These are phyloP conservation scores for Gobiocypris rarus DNA, from an alignment of 2,113 vertebrate genomes.

Conservation along the genomic window DNA sequence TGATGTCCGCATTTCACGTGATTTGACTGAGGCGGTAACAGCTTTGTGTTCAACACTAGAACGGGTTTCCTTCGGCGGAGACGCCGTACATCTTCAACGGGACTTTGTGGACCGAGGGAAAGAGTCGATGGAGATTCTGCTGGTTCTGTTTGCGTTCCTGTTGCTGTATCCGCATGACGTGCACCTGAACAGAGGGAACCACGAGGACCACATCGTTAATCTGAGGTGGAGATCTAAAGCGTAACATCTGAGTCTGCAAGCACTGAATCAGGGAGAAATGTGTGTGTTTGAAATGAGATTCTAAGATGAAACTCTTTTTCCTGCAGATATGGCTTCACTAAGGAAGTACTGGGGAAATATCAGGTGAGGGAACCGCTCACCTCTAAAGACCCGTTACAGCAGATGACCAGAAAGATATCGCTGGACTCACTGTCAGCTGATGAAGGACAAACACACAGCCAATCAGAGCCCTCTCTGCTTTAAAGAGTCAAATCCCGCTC, in stretches of 20 bases:
- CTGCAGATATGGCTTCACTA: conserved; percentile 89
- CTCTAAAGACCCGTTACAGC: background rate
- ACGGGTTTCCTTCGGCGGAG: conserved; percentile 89
- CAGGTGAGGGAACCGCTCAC: conserved; percentile 71
- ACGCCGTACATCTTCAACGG: conserved; percentile 91
- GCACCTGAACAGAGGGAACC: conserved; percentile 91
- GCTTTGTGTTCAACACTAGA: conserved; percentile 70
- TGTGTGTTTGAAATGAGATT: background rate
- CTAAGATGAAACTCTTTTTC: background rate
- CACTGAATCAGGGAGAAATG: background rate
- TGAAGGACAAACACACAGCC: too few species aligned
- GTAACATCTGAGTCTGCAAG: background rate
- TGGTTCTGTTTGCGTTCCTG: conserved; percentile 89
- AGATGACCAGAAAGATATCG: too few species aligned
- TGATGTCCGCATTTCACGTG: background rate
- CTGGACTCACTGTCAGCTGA: too few species aligned
- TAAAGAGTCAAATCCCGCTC: background rate
- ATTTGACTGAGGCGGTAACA: too few species aligned
- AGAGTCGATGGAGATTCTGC: conserved; percentile 88
- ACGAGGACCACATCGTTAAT: conserved; percentile 92
- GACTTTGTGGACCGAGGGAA: conserved; percentile 94
- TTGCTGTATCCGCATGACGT: conserved; percentile 89
- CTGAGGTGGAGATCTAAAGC: conserved; percentile 75
- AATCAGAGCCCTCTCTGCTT: too few species aligned
- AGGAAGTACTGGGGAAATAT: conserved; percentile 91